These are phyloP conservation scores for Bucco capensis DNA, from an alignment of 2,113 vertebrate species.

Conservation along the genomic window DNA sequence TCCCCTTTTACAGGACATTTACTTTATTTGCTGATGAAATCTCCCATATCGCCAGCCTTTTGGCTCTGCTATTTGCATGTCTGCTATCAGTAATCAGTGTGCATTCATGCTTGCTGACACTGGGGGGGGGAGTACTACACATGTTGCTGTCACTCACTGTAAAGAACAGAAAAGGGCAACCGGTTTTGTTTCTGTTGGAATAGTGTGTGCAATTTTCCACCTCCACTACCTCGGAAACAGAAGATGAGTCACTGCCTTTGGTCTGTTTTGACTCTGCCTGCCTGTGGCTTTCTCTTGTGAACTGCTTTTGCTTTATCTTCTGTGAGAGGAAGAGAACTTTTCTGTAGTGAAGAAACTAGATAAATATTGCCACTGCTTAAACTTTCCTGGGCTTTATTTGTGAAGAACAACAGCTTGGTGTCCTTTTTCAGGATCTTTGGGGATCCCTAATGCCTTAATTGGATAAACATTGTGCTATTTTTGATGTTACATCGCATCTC, in stretches of 20 bases:
- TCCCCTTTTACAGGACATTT: background rate
- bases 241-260: background rate
- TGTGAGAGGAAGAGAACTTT: background rate
- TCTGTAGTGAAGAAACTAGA: background rate
- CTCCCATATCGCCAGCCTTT: rapidly evolving
- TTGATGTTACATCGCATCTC: background rate
- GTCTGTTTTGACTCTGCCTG: background rate
- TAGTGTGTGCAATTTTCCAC: background rate
- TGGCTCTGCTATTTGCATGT: background rate
- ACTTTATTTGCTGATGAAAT: background rate
- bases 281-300: background rate
- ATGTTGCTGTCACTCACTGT: background rate
- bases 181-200: background rate
- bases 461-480: background rate
- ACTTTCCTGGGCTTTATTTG: background rate
- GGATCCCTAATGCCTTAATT: background rate
- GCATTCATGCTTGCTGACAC: background rate
- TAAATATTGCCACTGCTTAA: background rate
- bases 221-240: background rate
- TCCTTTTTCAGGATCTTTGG: background rate
- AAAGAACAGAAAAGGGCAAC: background rate
- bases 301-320: background rate
- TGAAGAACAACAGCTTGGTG: background rate
- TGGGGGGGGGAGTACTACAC: background rate
- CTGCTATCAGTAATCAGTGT: background rate